A percentile compares a stretch with the other conserved stretches of the same genome.
Conservation (phyloP, 2,113 vertebrate genomes). For the Apodemus speciosus region DNA sequence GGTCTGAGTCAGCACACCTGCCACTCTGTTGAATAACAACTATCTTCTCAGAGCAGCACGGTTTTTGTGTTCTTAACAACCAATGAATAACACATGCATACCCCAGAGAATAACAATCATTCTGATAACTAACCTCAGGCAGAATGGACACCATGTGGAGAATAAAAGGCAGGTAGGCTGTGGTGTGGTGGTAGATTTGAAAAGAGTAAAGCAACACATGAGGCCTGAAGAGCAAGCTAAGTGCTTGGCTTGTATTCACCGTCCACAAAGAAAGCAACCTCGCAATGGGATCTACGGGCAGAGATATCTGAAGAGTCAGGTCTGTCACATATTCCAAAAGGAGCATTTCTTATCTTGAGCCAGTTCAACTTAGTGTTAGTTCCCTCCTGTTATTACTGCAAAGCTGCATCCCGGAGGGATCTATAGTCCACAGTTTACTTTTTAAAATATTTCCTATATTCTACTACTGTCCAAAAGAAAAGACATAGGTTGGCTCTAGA, state of each 20-base stretch:
- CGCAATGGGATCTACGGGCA: neutral
- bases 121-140: slow-evolving; percentile 60
- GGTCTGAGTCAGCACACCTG: slow-evolving; percentile 50
- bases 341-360: slow-evolving; percentile 5
- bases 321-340: slow-evolving; percentile 34
- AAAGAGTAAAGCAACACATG: slow-evolving; percentile 20
- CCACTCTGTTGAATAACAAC: slow-evolving; percentile 51
- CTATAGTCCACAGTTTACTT: neutral
- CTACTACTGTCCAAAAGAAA: neutral
- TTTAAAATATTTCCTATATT: neutral
- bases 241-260: neutral
- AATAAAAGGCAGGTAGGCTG: slow-evolving; percentile 49
- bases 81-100: slow-evolving; percentile 27
- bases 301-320: neutral
- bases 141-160: slow-evolving; percentile 54
- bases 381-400: neutral
- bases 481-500: neutral
- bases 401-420: neutral
- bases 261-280: slow-evolving; percentile 19
- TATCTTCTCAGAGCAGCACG: slow-evolving; percentile 35
- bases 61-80: slow-evolving; percentile 47
- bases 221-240: slow-evolving; percentile 25
- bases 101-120: slow-evolving; percentile 46
- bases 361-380: neutral
- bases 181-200: slow-evolving; percentile 26